A percentile compares a stretch with the other conserved stretches of the same genome.
phyloP scores from a whole-genome alignment of 2,113 vertebrate species.

The Castor canadensis region DNA sequence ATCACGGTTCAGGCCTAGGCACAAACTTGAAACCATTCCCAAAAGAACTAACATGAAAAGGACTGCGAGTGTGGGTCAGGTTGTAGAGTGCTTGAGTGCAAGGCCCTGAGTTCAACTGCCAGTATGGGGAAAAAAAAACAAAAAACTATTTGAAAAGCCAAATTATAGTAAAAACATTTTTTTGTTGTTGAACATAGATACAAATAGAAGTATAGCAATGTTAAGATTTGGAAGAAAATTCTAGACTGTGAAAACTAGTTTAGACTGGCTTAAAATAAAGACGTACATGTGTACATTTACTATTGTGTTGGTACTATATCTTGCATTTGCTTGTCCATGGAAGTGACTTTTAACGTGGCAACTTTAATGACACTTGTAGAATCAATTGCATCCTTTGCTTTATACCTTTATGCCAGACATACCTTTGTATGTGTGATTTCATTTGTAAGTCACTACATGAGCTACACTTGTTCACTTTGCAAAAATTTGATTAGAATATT shows the following conservation, averaged over 20 bases:
- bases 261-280: conserved; percentile 22
- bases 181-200: background rate
- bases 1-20: too few relatives aligned
- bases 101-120: too few relatives aligned
- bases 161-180: background rate
- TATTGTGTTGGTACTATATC: background rate
- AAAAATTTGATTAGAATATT: background rate
- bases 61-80: too few relatives aligned
- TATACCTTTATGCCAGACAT: background rate
- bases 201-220: background rate
- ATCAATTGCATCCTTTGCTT: background rate
- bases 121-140: too few relatives aligned
- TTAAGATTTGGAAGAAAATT: conserved; percentile 24
- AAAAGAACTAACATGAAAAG: too few relatives aligned
- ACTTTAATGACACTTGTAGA: background rate
- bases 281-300: background rate
- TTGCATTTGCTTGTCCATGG: background rate
- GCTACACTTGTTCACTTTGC: conserved; percentile 9
- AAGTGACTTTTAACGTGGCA: background rate
- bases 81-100: too few relatives aligned
- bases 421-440: background rate
- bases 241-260: background rate
- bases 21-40: too few relatives aligned
- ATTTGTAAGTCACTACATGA: background rate
- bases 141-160: conserved; percentile 6